phyloP scores from a whole-genome alignment of 1,140 invertebrate genomes.

The Dermatophagoides farinae region DNA sequence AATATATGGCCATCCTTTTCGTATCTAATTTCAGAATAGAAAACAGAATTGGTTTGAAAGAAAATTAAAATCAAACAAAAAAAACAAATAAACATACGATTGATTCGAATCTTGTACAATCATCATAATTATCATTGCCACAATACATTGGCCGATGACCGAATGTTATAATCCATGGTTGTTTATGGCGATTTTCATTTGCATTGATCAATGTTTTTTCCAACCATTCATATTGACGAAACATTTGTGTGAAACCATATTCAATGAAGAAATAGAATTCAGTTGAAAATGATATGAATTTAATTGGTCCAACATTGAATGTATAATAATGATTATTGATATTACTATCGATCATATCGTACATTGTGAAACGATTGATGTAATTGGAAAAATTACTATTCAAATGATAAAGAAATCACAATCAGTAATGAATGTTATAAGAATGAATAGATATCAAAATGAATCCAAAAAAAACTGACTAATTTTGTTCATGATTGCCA shows the following conservation, averaged over 20 bases:
- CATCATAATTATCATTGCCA: constrained; percentile 32
- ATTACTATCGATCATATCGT: constrained; percentile 11
- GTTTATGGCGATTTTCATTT: constrained; percentile 36
- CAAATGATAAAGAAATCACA: constrained; percentile 37
- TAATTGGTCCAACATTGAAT: constrained; percentile 61
- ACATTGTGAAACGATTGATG: constrained; percentile 43
- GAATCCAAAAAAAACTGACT: constrained; percentile 35
- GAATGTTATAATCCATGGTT: constrained; percentile 81
- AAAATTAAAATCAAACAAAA: background rate
- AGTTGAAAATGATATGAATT: constrained; percentile 75
- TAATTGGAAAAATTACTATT: constrained; percentile 70
- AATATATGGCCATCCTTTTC: background rate
- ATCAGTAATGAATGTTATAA: constrained; percentile 39
- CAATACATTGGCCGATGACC: constrained; percentile 96
- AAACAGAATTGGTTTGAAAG: background rate
- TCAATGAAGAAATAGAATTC: constrained; percentile 78
- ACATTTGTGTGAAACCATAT: constrained; percentile 55
- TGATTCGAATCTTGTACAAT: constrained; percentile 49
- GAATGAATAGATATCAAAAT: background rate
- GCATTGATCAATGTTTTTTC: constrained; percentile 48
- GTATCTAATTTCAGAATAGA: background rate
- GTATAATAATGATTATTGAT: constrained; percentile 21
- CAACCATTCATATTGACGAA: constrained; percentile 75
- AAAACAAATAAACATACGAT: constrained; percentile 21
- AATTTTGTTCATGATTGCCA: constrained; percentile 68